These are phyloP conservation scores for Amblyjoppa fuscipennis DNA, from an alignment of 2,888 invertebrate species.

Conservation along the genomic window DNA sequence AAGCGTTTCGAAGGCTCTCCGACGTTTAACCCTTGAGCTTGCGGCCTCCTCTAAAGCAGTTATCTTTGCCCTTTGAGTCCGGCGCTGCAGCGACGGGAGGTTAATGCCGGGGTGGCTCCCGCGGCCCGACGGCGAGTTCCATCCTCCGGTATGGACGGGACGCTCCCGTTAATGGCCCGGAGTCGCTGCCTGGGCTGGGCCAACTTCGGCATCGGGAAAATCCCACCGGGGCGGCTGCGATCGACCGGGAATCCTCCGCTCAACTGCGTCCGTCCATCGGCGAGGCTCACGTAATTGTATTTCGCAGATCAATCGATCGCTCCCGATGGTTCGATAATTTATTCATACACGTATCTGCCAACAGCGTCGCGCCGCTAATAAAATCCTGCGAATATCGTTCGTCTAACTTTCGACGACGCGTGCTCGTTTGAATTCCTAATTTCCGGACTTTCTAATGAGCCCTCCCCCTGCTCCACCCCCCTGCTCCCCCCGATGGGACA, in stretches of 20 bases:
- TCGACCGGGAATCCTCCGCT: constrained; percentile 9
- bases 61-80: constrained; percentile 85
- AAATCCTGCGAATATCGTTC: not conserved
- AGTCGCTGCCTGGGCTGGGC: constrained; percentile 38
- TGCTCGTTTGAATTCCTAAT: constrained; percentile 55
- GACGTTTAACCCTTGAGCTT: constrained; percentile 85
- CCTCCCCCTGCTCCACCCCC: not conserved
- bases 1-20: constrained; percentile 79
- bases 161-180: constrained; percentile 80
- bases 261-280: not conserved
- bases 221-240: constrained; percentile 50
- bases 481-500: not conserved
- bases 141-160: constrained; percentile 80
- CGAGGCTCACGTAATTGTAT: not conserved
- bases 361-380: too few relatives aligned
- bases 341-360: not conserved
- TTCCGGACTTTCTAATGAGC: constrained; percentile 68
- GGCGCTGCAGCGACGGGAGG: constrained; percentile 58
- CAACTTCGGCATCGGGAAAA: constrained; percentile 72
- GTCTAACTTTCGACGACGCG: constrained; percentile 27
- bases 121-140: constrained; percentile 62
- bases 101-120: constrained; percentile 68
- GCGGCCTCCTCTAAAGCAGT: constrained; percentile 84
- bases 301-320: not conserved
- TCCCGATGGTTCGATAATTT: not conserved